phyloP scores from a whole-genome alignment of 2,888 invertebrate genomes.

The Campoplex nolae region DNA sequence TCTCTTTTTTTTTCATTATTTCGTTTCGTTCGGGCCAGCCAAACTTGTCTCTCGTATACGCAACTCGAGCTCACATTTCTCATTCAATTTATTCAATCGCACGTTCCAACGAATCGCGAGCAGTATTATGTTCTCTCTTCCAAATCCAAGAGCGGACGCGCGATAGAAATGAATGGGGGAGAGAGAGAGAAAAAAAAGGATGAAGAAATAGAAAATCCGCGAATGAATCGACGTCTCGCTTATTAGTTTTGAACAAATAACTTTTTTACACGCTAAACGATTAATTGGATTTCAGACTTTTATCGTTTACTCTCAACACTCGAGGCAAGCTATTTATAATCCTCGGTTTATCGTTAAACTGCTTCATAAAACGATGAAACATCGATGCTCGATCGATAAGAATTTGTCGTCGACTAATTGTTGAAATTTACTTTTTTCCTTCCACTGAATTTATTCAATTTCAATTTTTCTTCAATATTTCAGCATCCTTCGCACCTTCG shows the following conservation, averaged over 20 bases:
- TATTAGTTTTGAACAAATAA: not conserved
- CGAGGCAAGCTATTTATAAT: not conserved
- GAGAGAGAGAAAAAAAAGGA: not conserved
- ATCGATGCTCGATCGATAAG: conserved; percentile 2
- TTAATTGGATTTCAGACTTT: not conserved
- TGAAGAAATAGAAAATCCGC: not conserved
- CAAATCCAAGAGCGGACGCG: conserved; percentile 3
- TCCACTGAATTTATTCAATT: not conserved
- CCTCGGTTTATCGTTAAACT: not conserved
- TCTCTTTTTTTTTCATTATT: conserved; percentile 41
- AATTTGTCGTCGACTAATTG: not conserved
- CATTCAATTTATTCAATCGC: conserved; percentile 64
- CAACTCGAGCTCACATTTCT: conserved; percentile 41
- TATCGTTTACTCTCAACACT: not conserved
- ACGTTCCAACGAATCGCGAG: conserved; percentile 42
- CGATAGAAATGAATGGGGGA: not conserved
- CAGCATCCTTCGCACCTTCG: too few relatives aligned
- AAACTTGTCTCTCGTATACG: not conserved
- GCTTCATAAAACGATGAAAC: conserved; percentile 8
- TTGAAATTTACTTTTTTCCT: not conserved
- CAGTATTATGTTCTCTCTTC: conserved; percentile 20
- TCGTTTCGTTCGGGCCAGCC: conserved; percentile 13
- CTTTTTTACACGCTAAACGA: not conserved
- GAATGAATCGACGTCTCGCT: not conserved
- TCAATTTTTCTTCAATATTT: not conserved